Base-by-base conservation (phyloP, 2,113 vertebrate genomes). In the Heterotis niloticus region DNA sequence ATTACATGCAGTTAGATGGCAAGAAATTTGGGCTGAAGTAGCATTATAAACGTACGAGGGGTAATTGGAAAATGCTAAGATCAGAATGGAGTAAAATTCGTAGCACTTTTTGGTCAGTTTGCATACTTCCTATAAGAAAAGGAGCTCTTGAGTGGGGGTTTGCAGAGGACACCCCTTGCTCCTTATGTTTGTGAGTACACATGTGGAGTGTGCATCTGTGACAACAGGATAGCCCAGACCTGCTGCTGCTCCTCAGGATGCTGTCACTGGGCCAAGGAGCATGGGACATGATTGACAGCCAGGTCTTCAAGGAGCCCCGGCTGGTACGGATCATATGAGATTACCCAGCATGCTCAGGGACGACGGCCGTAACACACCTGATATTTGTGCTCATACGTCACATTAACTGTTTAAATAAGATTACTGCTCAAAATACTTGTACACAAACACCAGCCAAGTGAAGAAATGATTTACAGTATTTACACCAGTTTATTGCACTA, bases 281-380 rank as follows among this genome's bases (percentile, higher is more conserved):
- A 0, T 99, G 98, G 98, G 98, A 99, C 89, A 98, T 99, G 96
- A 99, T 99, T 0, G 97, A 99, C 92, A 99, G 98, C 86, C 98
- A 99, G 87, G 96, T 98, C 79, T 99, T 99, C 88, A 98, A 96
- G 90, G 98, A 99, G 84, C 97, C 98, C 24, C 96, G 95, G 85
- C 88, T 98, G 96, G 98, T 99, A 89, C 84, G 76, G 9, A 10
- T 16, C 9, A 20, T 17, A 67, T 44, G 18, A 26, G 76, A 18
- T 11, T 28, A 51, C 1, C 12, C 0, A 23, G 14, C 10, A 14
- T 28, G 17, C 28, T 75, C 26, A 62, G 73, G 54, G 73, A 29
- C 5, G 10, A n/a, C 73, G 28, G 56, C 18, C 4, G 11, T n/a
- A 66, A 11, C 17, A n/a, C 75, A 62, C 57, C 9, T 51, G 7